phyloP scores from a whole-genome alignment of 2,113 vertebrate species.

The Oriolus oriolus region DNA sequence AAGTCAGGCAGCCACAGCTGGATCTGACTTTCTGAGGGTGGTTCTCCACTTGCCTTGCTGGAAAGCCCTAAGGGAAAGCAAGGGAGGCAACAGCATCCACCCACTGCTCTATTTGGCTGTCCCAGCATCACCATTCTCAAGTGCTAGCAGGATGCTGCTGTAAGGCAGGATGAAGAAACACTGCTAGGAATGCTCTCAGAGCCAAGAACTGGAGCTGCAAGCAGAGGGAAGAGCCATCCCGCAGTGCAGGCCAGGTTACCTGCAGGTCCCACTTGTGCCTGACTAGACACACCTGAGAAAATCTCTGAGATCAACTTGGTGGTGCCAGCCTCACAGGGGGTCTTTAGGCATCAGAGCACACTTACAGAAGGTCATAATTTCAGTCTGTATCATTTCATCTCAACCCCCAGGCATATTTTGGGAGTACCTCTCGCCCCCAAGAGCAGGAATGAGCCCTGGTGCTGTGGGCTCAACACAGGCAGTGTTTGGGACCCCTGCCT shows the following conservation, averaged over 20 bases:
- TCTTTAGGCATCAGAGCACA: neutral
- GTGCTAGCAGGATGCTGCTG: neutral
- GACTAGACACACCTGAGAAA: neutral
- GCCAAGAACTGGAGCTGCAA: neutral
- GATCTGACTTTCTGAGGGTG: neutral
- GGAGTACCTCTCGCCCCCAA: fast-evolving
- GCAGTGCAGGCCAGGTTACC: neutral
- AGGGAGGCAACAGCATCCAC: neutral
- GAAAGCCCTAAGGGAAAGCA: neutral
- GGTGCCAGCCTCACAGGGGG: neutral
- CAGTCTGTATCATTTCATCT: neutral
- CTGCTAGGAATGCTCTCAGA: neutral
- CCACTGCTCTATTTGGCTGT: neutral
- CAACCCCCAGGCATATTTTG: neutral
- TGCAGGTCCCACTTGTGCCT: neutral
- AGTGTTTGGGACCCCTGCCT: neutral
- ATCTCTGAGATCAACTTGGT: neutral
- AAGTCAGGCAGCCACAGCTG: neutral
- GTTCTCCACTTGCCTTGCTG: neutral
- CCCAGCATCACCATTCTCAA: neutral
- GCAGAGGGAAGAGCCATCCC: neutral
- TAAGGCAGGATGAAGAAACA: neutral
- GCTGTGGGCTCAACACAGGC: too few relatives aligned
- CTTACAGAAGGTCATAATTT: neutral
- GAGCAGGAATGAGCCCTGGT: neutral